A percentile compares a stretch with the other conserved stretches of the same genome.
phyloP scores from a whole-genome alignment of 35 echinoderm and acorn worm species.

The Ophiothrix spiculata region DNA sequence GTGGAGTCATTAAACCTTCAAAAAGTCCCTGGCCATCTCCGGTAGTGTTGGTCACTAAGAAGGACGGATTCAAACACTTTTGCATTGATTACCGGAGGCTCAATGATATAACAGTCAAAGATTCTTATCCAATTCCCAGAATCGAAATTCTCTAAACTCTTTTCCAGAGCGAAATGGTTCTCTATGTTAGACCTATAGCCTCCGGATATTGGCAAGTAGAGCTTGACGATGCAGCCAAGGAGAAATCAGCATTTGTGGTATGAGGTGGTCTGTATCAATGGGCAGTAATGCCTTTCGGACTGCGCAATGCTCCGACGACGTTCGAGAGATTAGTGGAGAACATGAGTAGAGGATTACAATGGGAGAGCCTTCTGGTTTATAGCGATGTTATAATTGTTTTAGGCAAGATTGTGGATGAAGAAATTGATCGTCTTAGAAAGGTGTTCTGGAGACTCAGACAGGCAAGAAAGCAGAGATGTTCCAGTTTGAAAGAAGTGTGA shows the following conservation, averaged over 20 bases:
- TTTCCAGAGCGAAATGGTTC: conserved; percentile 32
- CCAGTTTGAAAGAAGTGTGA: too few relatives aligned
- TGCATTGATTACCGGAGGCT: too few relatives aligned
- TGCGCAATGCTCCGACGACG: conserved; percentile 44
- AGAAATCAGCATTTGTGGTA: conserved; percentile 41
- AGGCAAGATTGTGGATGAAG: conserved; percentile 23
- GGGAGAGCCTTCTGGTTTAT: conserved; percentile 47
- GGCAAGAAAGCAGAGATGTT: too few relatives aligned
- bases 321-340: conserved; percentile 41
- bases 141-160: conserved; percentile 8
- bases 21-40: too few relatives aligned
- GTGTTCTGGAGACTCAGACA: conserved; percentile 33
- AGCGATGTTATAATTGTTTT: conserved; percentile 46
- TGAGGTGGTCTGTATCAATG: conserved; percentile 36
- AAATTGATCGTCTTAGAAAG: background rate
- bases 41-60: too few relatives aligned
- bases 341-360: conserved; percentile 28
- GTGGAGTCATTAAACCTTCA: background rate
- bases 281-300: conserved; percentile 61
- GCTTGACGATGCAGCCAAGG: conserved; percentile 11
- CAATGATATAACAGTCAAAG: conserved; percentile 32
- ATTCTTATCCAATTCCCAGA: conserved; percentile 23
- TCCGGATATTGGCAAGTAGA: conserved; percentile 53
- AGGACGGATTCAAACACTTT: too few relatives aligned
- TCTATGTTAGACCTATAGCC: conserved; percentile 34